A percentile compares a stretch with the other conserved stretches of the same genome.
These are phyloP conservation scores for Pardosa pseudoannulata DNA, from an alignment of 2,888 invertebrate species.

Conservation along the genomic window DNA sequence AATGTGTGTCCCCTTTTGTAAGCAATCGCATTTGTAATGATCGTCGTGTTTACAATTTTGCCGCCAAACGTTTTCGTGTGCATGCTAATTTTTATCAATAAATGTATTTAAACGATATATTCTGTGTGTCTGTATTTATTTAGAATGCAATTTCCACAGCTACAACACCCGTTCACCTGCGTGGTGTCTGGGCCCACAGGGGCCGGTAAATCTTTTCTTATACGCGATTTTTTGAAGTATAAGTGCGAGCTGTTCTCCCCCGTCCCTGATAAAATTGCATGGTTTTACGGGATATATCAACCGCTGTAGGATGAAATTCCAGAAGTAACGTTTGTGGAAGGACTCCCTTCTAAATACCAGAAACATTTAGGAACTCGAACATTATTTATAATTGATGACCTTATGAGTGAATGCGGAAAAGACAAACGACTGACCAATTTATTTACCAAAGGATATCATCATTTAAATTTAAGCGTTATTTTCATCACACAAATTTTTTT, in stretches of 20 bases:
- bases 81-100: background rate
- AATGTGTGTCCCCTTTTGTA: background rate
- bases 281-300: constrained; percentile 11
- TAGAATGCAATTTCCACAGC: background rate
- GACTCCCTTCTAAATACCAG: background rate
- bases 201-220: background rate
- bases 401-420: background rate
- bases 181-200: background rate
- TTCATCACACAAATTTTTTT: constrained; percentile 29
- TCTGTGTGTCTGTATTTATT: too few relatives aligned
- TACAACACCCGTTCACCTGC: background rate
- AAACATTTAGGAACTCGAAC: background rate
- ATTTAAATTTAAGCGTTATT: constrained; percentile 31
- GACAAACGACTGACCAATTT: background rate
- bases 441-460: background rate
- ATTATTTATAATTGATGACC: background rate
- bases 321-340: background rate
- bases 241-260: background rate
- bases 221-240: background rate
- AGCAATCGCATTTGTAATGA: background rate
- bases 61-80: constrained; percentile 1
- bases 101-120: background rate
- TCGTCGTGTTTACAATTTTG: constrained; percentile 3
- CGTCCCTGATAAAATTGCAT: background rate
- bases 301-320: background rate